These are phyloP conservation scores for Proteles cristata DNA, from an alignment of 2,113 vertebrate species.

Conservation along the genomic window DNA sequence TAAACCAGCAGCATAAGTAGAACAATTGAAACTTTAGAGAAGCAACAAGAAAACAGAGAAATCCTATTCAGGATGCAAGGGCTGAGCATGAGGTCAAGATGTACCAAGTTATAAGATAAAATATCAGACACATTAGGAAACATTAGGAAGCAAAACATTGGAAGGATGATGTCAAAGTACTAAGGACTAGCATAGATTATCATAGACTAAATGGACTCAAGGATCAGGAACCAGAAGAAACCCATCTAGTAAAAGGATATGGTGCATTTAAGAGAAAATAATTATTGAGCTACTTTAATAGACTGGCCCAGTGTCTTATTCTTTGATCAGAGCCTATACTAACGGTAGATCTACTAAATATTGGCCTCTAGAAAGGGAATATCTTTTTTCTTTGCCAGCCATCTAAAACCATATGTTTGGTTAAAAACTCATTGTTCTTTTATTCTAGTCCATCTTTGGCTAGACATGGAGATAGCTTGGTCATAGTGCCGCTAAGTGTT, in stretches of 20 bases:
- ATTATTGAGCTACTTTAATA: constrained; percentile 28
- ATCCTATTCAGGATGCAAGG: not conserved
- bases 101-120: constrained; percentile 2
- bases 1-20: not conserved
- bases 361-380: not conserved
- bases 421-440: constrained; percentile 50
- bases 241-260: not conserved
- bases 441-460: constrained; percentile 48
- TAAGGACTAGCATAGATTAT: not conserved
- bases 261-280: not conserved
- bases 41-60: not conserved
- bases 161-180: not conserved
- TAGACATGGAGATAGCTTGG: not conserved
- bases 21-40: constrained; percentile 44
- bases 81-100: not conserved
- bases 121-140: not conserved
- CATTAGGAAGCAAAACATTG: not conserved
- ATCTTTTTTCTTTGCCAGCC: constrained; percentile 27
- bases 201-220: not conserved
- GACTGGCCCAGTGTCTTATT: not conserved
- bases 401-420: constrained; percentile 37
- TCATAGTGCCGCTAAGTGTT: not conserved
- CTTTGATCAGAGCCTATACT: constrained; percentile 25
- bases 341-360: constrained; percentile 34
- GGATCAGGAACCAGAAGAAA: not conserved